Base-by-base conservation (phyloP, 2,113 vertebrate genomes). In the Poeciliopsis occidentalis region DNA sequence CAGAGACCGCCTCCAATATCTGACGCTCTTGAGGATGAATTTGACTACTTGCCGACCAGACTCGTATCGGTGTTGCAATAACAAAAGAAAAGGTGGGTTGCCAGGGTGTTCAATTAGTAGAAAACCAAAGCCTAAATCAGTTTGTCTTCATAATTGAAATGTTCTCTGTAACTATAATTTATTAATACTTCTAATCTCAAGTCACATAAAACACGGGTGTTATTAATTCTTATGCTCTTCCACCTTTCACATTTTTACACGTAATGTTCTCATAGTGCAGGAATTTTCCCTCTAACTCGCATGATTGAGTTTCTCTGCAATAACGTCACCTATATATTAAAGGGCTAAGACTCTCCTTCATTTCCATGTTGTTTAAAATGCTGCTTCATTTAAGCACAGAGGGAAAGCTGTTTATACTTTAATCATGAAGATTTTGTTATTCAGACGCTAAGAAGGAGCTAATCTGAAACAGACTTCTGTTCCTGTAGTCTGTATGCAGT, bases 311-410 rank as follows among this genome's bases (percentile, higher is more conserved):
- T 39, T 68, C 47, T 63, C 69, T 34, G 31, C 71, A 32, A 0
- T 62, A 24, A 73, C 70, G 79, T 47, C 1, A 37, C 11, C 27
- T 27, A 67, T 22, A 73, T 32, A 30, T 29, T 75, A 67, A 39
- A 3, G 51, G 8, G 24, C 51, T 57, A 7, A 10, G 22, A 57
- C 41, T 72, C 22, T 44, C 12, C 65, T 80, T 79, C 60, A 76
- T 85, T 84, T 83, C 63, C 79, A 79, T 85, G 78, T 74, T 83
- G 81, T 85, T 57, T 83, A 78, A 83, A 87, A 80, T 73, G 67
- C 54, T 62, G 67, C 64, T 76, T 68, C 44, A 62, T 80, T 74
- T 67, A 68, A 64, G 37, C 2, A 24, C 61, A 67, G 60, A 54
- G 64, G 19, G 62, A 68, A 82, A 84, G 63, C 73, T 67, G 74